Conservation (phyloP, 2,888 invertebrate genomes). For the Lochmaea capreae region DNA sequence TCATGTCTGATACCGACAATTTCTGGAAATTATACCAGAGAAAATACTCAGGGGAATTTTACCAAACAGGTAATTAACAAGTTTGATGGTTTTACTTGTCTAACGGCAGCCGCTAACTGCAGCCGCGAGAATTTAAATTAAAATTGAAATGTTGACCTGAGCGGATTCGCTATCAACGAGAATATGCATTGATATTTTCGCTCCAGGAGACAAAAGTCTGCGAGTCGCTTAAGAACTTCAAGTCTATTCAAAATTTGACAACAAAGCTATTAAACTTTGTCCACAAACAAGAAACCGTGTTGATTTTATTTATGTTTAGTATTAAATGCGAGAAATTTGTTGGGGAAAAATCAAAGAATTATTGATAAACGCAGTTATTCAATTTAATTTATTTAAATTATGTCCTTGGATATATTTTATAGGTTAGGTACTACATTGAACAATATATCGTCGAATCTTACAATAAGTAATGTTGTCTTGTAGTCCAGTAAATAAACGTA, state of each 20-base stretch:
- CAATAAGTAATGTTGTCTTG: too few species aligned
- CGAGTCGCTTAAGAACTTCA: slow-evolving; percentile 34
- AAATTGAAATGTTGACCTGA: slow-evolving; percentile 63
- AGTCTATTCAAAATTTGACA: slow-evolving; percentile 28
- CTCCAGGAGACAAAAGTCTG: slow-evolving; percentile 14
- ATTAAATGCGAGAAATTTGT: too few species aligned
- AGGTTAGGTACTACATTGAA: too few species aligned
- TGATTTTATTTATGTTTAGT: neutral
- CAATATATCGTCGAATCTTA: too few species aligned
- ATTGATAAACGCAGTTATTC: too few species aligned
- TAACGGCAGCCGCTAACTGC: slow-evolving; percentile 45
- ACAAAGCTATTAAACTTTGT: slow-evolving; percentile 36
- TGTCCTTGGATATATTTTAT: too few species aligned
- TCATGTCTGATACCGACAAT: slow-evolving; percentile 64
- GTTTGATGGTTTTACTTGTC: slow-evolving; percentile 65
- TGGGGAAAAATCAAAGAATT: too few species aligned
- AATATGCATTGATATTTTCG: slow-evolving; percentile 44
- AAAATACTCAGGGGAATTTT: slow-evolving; percentile 65
- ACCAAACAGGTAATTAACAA: slow-evolving; percentile 67
- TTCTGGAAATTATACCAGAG: slow-evolving; percentile 64
- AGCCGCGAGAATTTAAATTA: slow-evolving; percentile 53
- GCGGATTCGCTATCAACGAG: slow-evolving; percentile 39
- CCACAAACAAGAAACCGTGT: neutral
- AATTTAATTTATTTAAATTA: too few species aligned
- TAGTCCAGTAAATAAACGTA: too few species aligned